Conservation (phyloP, 2,797 vertebrate species). For the Siniperca undulata region DNA sequence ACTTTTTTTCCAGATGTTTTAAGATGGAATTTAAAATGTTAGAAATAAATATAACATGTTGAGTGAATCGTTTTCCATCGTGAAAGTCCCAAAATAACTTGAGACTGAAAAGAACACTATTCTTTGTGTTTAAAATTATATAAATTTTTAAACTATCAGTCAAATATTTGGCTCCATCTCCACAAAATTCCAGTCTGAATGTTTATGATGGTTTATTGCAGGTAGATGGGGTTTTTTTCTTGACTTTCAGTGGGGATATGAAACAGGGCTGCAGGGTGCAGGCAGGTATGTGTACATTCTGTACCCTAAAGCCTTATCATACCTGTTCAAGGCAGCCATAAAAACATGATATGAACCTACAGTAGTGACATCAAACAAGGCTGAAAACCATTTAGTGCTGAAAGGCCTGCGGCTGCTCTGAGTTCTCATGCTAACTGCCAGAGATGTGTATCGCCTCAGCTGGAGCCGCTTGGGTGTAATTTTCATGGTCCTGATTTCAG, state of each 20-base stretch:
- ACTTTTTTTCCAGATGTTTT: constrained; percentile 45
- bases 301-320: constrained; percentile 53
- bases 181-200: constrained; percentile 41
- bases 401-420: constrained; percentile 57
- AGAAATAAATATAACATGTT: background rate
- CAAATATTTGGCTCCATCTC: constrained; percentile 51
- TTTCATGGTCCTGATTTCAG: constrained; percentile 23
- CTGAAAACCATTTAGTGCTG: constrained; percentile 71
- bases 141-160: constrained; percentile 40
- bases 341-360: constrained; percentile 56
- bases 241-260: constrained; percentile 23
- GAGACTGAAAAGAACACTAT: constrained; percentile 15
- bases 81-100: background rate
- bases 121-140: constrained; percentile 34
- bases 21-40: constrained; percentile 19
- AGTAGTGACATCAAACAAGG: constrained; percentile 67
- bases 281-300: constrained; percentile 57
- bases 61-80: constrained; percentile 10
- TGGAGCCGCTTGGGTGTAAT: constrained; percentile 8
- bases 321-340: constrained; percentile 47
- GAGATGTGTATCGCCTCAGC: constrained; percentile 65
- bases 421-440: constrained; percentile 59
- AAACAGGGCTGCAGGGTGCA: constrained; percentile 27
- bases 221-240: constrained; percentile 15
- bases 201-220: constrained; percentile 25